These are phyloP conservation scores for Epizoanthus fatuus DNA, from an alignment of 92 coral and sea anemone species.

Conservation along the genomic window DNA sequence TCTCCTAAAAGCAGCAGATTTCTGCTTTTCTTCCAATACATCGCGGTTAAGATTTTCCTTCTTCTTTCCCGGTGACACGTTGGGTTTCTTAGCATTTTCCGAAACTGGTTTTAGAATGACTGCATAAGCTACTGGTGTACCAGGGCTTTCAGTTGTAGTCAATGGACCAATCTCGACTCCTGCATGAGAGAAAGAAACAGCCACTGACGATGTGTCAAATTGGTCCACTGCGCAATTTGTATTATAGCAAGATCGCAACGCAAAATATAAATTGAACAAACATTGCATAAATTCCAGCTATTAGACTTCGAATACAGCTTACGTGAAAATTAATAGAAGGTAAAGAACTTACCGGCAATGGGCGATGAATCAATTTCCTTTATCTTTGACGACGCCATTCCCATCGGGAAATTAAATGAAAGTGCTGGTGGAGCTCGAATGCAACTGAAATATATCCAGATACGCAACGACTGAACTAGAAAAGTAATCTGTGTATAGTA, in stretches of 20 bases:
- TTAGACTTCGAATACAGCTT: not conserved
- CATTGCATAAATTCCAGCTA: not conserved
- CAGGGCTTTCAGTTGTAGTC: slow-evolving; percentile 38
- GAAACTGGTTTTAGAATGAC: slow-evolving; percentile 83
- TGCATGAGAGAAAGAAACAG: too few species aligned
- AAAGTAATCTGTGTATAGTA: not conserved
- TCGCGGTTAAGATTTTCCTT: slow-evolving; percentile 86
- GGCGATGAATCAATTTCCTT: slow-evolving; percentile 1
- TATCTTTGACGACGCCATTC: slow-evolving; percentile 42
- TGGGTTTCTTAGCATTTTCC: slow-evolving; percentile 88
- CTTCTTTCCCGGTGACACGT: slow-evolving; percentile 83
- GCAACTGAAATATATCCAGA: not conserved
- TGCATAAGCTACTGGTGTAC: slow-evolving; percentile 78
- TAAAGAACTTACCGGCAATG: not conserved
- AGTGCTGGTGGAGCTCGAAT: not conserved
- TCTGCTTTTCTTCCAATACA: slow-evolving; percentile 71
- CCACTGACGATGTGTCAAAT: too few species aligned
- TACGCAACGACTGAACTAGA: not conserved
- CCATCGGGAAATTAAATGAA: slow-evolving; percentile 14
- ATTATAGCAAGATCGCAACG: too few species aligned
- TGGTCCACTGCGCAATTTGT: too few species aligned
- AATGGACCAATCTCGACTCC: slow-evolving; percentile 18
- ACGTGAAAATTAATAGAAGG: not conserved
- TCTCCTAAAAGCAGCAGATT: slow-evolving; percentile 83
- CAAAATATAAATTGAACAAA: too few species aligned